phyloP scores from a whole-genome alignment of 2,888 invertebrate genomes.

The Pardosa pseudoannulata region DNA sequence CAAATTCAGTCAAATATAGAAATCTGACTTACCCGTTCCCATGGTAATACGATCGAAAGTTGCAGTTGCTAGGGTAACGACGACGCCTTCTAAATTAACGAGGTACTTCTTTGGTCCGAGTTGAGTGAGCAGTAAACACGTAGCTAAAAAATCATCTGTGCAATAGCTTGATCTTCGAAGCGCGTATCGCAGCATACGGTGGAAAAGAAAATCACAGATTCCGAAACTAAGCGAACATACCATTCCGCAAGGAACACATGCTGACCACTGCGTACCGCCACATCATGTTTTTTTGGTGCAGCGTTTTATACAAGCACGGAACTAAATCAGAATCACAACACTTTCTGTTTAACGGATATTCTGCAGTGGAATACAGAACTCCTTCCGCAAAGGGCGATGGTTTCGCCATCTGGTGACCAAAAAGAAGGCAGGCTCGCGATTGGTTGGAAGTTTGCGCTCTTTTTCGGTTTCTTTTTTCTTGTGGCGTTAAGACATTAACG shows the following conservation, averaged over 20 bases:
- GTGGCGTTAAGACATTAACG: background rate
- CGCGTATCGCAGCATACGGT: constrained; percentile 56
- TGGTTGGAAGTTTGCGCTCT: constrained; percentile 58
- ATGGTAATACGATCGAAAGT: constrained; percentile 63
- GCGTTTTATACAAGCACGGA: background rate
- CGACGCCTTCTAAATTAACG: constrained; percentile 48
- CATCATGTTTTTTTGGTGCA: background rate
- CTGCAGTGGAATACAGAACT: constrained; percentile 4
- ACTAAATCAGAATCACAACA: background rate
- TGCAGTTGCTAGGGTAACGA: constrained; percentile 61
- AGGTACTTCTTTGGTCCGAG: constrained; percentile 28
- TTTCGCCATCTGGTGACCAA: constrained; percentile 26
- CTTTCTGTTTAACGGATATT: constrained; percentile 7
- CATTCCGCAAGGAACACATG: background rate
- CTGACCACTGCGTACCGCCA: background rate
- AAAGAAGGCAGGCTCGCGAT: background rate
- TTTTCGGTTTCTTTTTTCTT: constrained; percentile 50
- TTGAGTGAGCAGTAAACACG: constrained; percentile 54
- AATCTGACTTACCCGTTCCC: constrained; percentile 63
- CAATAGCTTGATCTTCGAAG: background rate
- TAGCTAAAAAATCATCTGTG: constrained; percentile 51
- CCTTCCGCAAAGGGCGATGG: background rate
- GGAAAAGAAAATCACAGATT: constrained; percentile 7
- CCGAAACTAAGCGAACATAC: constrained; percentile 23
- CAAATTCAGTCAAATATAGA: too few species aligned